Base-by-base conservation (phyloP, 92 coral and sea anemone genomes). In the Porites cylindrica region DNA sequence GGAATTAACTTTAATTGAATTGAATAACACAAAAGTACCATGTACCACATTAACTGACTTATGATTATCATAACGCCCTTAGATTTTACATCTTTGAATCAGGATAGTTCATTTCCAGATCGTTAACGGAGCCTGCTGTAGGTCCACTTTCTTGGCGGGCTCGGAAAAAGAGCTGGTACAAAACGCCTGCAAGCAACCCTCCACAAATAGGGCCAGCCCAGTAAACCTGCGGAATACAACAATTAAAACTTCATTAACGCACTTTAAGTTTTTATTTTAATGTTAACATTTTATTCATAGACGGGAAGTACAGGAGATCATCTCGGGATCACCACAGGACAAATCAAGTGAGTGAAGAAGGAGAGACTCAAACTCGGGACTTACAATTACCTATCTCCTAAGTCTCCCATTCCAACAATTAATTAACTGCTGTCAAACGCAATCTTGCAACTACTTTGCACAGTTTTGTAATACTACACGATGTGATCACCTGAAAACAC, bases 151-250 rank as follows among this genome's bases (percentile, higher is more conserved):
- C 96, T 50, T 72, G 79, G 3, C 86, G 79, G 8, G 96, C 93
- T 5, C 88, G 88, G 66, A 95, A 86, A 7, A 95, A 61, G 58
- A 91, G 14, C 69, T 91, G 94, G 77, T 95, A 95, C 79, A 95
- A 76, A 8, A 95, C 63, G 2, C 90, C 90, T 8, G 98, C 98
- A 26, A 86, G 38, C 11, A 93, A 52, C 0, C 90, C 98, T 19
- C 96, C 98, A 3, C 83, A 91, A 3, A 95, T 84, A 8, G 98
- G 98, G 6, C 90, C 98, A 1, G 53, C 91, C 98, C 98, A 95
- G 79, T 91, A 95, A 4, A 95, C 81, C 98, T 95, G 82, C 32
- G 18, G 47, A 29, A 47, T 8, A 23, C 29, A 65, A 26, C 43
- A 10, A 67, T 6, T 24, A 21, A 38, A 38, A 3, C 4, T 38